Conservation (phyloP, 2,113 vertebrate species). For the Bothrops jararaca region DNA sequence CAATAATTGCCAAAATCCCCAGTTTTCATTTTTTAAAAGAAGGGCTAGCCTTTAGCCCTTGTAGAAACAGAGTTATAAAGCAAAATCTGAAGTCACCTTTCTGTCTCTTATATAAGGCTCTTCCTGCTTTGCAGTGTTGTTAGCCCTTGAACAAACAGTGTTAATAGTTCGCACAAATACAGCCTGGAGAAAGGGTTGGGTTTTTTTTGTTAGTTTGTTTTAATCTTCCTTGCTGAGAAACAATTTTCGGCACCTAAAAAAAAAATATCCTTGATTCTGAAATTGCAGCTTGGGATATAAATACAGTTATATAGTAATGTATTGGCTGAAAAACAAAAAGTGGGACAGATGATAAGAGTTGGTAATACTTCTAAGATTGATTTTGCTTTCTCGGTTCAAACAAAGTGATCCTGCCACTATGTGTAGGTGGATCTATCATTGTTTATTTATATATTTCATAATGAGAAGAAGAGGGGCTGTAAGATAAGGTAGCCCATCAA, state of each 20-base stretch:
- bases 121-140: neutral
- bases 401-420: neutral
- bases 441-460: neutral
- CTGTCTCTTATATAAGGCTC: neutral
- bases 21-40: neutral
- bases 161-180: neutral
- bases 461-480: neutral
- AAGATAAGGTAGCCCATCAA: neutral
- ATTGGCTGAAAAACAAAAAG: neutral
- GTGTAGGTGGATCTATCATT: neutral
- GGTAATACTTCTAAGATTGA: neutral
- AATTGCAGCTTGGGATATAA: neutral
- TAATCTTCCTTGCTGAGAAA: neutral
- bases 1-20: neutral
- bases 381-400: neutral
- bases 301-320: neutral
- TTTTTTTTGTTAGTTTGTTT: neutral
- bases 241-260: neutral
- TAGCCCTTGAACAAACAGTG: neutral
- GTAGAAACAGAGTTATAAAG: neutral
- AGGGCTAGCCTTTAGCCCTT: neutral
- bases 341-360: neutral
- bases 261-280: neutral
- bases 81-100: neutral
- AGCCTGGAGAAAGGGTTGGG: neutral